These are phyloP conservation scores for Vanessa atalanta DNA, from an alignment of 1,140 invertebrate species.

Conservation along the genomic window DNA sequence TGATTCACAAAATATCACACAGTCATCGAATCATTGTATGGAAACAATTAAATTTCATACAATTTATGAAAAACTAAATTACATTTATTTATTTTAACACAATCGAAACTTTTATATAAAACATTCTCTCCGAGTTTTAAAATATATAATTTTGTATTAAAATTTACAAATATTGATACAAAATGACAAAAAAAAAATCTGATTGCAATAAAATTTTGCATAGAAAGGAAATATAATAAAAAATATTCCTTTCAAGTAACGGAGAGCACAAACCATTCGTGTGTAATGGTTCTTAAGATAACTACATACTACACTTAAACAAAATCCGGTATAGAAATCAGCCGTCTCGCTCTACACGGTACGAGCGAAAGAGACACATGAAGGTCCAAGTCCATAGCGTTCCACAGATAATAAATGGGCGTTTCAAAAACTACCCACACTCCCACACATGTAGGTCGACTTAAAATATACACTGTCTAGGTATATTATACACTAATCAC, in stretches of 20 bases:
- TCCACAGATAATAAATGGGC: conserved; percentile 36
- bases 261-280: not conserved
- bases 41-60: not conserved
- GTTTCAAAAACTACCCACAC: conserved; percentile 51
- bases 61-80: not conserved
- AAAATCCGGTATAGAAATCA: conserved; percentile 12
- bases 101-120: conserved; percentile 3
- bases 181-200: not conserved
- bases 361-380: conserved; percentile 16
- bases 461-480: conserved; percentile 52
- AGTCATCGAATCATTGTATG: not conserved
- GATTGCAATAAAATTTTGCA: not conserved
- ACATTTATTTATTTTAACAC: not conserved
- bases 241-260: not conserved
- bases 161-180: not conserved
- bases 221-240: not conserved
- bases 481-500: conserved; percentile 63
- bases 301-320: conserved; percentile 3
- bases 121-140: conserved; percentile 1
- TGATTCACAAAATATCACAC: conserved; percentile 1
- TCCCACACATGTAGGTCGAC: conserved; percentile 60
- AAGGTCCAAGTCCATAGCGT: conserved; percentile 18
- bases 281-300: conserved; percentile 8
- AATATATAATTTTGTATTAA: conserved; percentile 5
- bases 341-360: conserved; percentile 11